These are phyloP conservation scores for Alces alces DNA, from an alignment of 2,113 vertebrate species.

Conservation along the genomic window DNA sequence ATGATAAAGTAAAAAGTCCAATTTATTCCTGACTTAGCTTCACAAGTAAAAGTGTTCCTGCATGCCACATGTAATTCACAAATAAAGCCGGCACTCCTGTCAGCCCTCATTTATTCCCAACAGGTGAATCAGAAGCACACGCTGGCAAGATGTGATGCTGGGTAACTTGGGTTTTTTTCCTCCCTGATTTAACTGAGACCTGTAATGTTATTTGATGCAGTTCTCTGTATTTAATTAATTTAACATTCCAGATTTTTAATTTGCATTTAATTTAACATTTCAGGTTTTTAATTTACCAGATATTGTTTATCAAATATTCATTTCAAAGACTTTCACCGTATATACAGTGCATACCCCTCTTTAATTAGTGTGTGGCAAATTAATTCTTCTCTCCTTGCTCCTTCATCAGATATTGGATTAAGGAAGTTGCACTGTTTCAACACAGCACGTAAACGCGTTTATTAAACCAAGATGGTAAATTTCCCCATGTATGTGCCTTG, in stretches of 20 bases:
- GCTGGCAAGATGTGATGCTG: constrained; percentile 54
- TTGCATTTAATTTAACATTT: constrained; percentile 88
- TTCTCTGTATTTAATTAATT: constrained; percentile 84
- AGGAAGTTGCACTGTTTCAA: constrained; percentile 77
- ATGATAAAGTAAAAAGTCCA: background rate
- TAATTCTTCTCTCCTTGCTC: constrained; percentile 83
- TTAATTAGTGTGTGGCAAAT: constrained; percentile 85
- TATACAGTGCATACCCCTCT: constrained; percentile 76
- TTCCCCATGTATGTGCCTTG: constrained; percentile 61
- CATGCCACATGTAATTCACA: constrained; percentile 20
- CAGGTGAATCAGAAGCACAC: constrained; percentile 55
- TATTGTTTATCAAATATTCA: constrained; percentile 87
- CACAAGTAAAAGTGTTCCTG: background rate
- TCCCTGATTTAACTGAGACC: constrained; percentile 74
- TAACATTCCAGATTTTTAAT: constrained; percentile 86
- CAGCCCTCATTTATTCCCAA: constrained; percentile 37
- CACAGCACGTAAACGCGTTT: constrained; percentile 57
- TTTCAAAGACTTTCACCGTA: constrained; percentile 79
- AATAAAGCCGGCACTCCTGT: background rate
- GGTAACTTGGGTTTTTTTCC: constrained; percentile 69
- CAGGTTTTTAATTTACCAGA: constrained; percentile 85
- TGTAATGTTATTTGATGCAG: constrained; percentile 77
- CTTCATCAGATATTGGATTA: constrained; percentile 84
- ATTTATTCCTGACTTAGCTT: background rate
- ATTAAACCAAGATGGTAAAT: constrained; percentile 58